These are phyloP conservation scores for Monopterus albus DNA, from an alignment of 2,113 vertebrate species.

Conservation along the genomic window DNA sequence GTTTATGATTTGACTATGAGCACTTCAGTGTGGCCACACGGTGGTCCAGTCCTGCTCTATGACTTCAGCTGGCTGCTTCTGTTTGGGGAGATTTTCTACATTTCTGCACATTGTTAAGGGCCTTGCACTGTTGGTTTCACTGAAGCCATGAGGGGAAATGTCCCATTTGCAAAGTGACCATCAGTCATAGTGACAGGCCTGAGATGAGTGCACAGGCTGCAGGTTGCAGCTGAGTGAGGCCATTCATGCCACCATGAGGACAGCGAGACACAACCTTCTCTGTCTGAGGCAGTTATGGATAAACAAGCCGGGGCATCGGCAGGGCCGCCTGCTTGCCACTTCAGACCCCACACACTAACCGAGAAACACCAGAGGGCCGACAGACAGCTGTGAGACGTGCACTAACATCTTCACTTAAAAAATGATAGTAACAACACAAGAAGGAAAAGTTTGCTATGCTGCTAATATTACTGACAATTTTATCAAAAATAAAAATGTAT, in stretches of 20 bases:
- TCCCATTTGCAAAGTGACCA: slow-evolving; percentile 71
- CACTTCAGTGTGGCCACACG: too few relatives aligned
- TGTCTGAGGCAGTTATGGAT: slow-evolving; percentile 62
- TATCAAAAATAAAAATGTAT: too few relatives aligned
- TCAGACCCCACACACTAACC: slow-evolving; percentile 77
- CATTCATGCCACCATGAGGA: slow-evolving; percentile 50
- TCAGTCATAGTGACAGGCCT: slow-evolving; percentile 70
- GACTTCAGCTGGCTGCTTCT: too few relatives aligned
- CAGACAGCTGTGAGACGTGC: not conserved
- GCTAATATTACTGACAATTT: too few relatives aligned
- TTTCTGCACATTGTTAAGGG: too few relatives aligned
- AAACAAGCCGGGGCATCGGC: slow-evolving; percentile 63
- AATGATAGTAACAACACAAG: slow-evolving; percentile 8
- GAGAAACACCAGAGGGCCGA: slow-evolving; percentile 22
- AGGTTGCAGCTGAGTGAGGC: slow-evolving; percentile 50
- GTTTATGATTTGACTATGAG: too few relatives aligned
- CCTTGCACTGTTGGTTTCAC: slow-evolving; percentile 38
- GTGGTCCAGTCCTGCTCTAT: too few relatives aligned
- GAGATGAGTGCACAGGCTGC: slow-evolving; percentile 40
- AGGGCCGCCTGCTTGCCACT: slow-evolving; percentile 66
- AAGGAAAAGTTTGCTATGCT: not conserved
- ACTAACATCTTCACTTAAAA: not conserved
- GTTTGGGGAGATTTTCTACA: too few relatives aligned
- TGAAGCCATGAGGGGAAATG: slow-evolving; percentile 48
- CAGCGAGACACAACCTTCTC: slow-evolving; percentile 63